Evolutionary conservation across 1,140 invertebrate species (phyloP).

Genomic region (Cotesia glomerata): DNA sequence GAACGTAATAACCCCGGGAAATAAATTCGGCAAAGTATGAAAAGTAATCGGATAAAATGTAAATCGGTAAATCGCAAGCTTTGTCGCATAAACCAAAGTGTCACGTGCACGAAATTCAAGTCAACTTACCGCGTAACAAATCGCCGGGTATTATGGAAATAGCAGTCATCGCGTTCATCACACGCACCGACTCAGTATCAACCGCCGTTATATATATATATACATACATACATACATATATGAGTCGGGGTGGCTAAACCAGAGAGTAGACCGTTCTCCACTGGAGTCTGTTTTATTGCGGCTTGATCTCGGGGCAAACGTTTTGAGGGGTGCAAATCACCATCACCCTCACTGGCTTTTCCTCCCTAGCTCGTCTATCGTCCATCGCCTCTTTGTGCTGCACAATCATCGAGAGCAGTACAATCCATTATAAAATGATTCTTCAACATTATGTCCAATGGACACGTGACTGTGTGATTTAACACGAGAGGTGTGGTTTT

Average conservation of each 20-base stretch:
- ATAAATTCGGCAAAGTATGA: neutral
- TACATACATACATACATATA: too few species aligned
- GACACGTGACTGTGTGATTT: neutral
- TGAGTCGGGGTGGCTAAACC: too few species aligned
- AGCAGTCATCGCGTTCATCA: constrained; percentile 3
- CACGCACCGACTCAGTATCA: neutral
- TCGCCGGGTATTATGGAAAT: constrained; percentile 9
- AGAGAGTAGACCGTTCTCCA: neutral
- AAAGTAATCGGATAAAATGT: neutral
- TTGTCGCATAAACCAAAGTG: neutral
- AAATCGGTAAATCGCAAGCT: neutral
- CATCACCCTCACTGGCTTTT: neutral
- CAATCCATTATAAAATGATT: neutral
- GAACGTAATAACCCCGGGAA: neutral
- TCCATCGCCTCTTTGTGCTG: neutral
- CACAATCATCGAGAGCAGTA: neutral
- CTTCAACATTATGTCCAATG: neutral
- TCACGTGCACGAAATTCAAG: constrained; percentile 7
- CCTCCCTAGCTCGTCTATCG: neutral
- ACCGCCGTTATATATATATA: neutral
- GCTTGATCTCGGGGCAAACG: constrained; percentile 1
- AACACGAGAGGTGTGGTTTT: neutral
- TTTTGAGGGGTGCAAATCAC: neutral
- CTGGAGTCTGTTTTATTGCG: constrained; percentile 2
- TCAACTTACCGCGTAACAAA: constrained; percentile 9